phyloP scores from a whole-genome alignment of 2,797 vertebrate genomes.

The Ambastaia sidthimunki region DNA sequence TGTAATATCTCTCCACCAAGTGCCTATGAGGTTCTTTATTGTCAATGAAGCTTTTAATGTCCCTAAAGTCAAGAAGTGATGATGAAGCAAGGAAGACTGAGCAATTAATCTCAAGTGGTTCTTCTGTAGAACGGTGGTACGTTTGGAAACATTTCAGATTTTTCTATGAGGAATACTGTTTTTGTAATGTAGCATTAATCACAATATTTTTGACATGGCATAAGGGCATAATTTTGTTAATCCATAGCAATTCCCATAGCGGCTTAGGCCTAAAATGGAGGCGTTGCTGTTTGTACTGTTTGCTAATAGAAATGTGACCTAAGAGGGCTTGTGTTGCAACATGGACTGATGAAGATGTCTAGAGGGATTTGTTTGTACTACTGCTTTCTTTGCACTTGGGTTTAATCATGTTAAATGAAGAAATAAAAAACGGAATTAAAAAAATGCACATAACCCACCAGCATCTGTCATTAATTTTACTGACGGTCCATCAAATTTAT shows the following conservation, averaged over 20 bases:
- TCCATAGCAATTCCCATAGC: not conserved
- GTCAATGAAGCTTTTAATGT: slow-evolving; percentile 37
- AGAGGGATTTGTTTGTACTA: slow-evolving; percentile 15
- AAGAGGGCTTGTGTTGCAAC: slow-evolving; percentile 9
- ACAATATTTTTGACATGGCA: slow-evolving; percentile 23
- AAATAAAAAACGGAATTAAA: not conserved
- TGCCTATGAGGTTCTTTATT: slow-evolving; percentile 33
- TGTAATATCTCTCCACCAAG: slow-evolving; percentile 8
- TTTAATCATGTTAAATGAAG: not conserved
- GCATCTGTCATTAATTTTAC: not conserved
- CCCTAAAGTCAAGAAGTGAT: slow-evolving; percentile 35
- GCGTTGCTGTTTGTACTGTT: not conserved
- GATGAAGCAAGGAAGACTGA: slow-evolving; percentile 38
- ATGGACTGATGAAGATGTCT: not conserved
- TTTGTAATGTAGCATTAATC: slow-evolving; percentile 37
- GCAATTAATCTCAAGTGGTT: slow-evolving; percentile 31
- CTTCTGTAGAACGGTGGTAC: not conserved
- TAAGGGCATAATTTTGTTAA: not conserved
- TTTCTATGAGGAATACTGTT: not conserved
- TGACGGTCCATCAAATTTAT: not conserved
- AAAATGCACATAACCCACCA: not conserved
- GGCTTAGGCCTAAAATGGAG: not conserved
- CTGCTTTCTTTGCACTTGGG: not conserved
- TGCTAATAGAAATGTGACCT: slow-evolving; percentile 17
- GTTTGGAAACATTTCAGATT: slow-evolving; percentile 18